Evolutionary conservation across 2,113 vertebrate genomes (phyloP), one percentile per base, ranked within the genome.

Genomic region (Ranitomeya variabilis): DNA sequence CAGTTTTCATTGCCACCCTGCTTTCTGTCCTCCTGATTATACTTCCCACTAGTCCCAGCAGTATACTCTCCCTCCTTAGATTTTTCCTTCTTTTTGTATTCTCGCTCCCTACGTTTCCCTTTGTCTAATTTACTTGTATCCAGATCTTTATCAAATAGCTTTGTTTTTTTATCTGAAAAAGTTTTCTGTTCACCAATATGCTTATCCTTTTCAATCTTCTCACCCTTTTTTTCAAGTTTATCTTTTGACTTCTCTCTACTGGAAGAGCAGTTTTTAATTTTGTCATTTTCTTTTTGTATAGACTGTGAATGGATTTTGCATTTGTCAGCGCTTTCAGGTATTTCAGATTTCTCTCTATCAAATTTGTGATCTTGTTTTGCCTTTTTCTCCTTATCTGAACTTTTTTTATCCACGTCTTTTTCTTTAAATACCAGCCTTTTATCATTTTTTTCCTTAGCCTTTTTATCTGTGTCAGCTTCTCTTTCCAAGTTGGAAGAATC

Each of bases 201-300:
- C 11, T 94, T 96, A 7, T 99, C 98, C 92, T 94, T 96, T 89
- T 98, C 97, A 62, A 87, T 89, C 90, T 95, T 96, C 90, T 98
- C 97, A 64, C 95, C 93, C 81, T 95, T 97, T 89, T 96, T 97
- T 62, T 99, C 98, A 7, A 90, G 11, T 92, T 96, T 99, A 69
- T 99, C 98, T 93, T 96, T 98, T 90, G 84, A 96, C 93, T 96
- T 98, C 90, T 97, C 96, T 94, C 94, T 94, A 37, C 99, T 98
- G 54, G 91, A 19, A 59, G 92, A 87, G 37, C 90, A 83, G 74
- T 89, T 95, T 94, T 97, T 98, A 26, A 95, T 90, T 91, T 96
- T 99, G 71, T 99, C 98, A 6, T 93, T 94, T 90, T 99, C 98
- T 93, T 96, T 97, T 93, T 97, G 95, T 91, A 91, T 91, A 78